Evolutionary conservation across 2,888 invertebrate species (phyloP).

Genomic region (Alcis repandata): DNA sequence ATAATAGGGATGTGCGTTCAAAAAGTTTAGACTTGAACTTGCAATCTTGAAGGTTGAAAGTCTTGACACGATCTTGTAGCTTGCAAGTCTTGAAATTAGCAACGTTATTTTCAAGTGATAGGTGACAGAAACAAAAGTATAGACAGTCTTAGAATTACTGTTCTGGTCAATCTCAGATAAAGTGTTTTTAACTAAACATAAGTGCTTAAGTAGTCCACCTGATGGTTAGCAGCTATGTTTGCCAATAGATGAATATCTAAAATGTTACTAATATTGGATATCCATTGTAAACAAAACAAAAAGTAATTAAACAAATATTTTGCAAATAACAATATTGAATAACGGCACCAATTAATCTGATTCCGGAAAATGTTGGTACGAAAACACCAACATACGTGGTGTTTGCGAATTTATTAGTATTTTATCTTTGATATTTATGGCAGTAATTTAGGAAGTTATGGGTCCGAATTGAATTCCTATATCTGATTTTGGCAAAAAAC

Average conservation of each 20-base stretch:
- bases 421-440: slow-evolving; percentile 17
- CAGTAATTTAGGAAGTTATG: slow-evolving; percentile 13
- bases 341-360: slow-evolving; percentile 6
- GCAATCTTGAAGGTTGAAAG: not conserved
- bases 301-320: not conserved
- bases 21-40: not conserved
- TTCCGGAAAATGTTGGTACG: not conserved
- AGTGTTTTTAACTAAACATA: no score
- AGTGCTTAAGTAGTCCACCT: no score
- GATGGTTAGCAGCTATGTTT: no score
- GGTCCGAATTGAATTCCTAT: slow-evolving; percentile 20
- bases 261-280: not conserved
- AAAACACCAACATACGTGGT: not conserved
- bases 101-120: no score
- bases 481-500: slow-evolving; percentile 3
- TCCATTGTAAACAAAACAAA: not conserved
- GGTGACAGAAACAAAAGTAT: no score
- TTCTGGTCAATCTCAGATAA: no score
- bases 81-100: no score
- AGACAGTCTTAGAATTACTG: no score
- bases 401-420: slow-evolving; percentile 9
- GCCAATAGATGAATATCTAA: no score
- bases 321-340: not conserved
- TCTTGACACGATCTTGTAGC: no score
- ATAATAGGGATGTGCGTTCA: slow-evolving; percentile 1